A percentile compares a stretch with the other conserved stretches of the same genome.
Evolutionary conservation across 2,888 invertebrate species (phyloP).

Genomic region (Timema cristinae): DNA sequence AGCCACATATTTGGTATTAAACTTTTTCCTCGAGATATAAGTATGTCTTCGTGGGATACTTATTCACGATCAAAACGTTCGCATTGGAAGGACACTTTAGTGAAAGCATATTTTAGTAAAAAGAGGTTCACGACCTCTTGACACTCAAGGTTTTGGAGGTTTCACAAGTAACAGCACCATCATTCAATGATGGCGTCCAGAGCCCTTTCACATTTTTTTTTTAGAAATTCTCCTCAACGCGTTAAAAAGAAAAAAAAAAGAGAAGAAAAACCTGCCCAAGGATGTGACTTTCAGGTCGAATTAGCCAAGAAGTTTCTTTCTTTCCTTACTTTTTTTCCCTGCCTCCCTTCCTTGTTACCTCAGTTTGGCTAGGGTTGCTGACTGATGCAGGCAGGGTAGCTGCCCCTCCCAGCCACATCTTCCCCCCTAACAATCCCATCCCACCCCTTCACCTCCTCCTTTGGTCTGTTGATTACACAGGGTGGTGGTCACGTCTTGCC

Average conservation of each 20-base stretch:
- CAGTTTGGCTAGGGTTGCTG: conserved; percentile 12
- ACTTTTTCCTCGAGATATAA: too few species aligned
- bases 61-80: too few species aligned
- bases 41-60: too few species aligned
- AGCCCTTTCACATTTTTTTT: background rate
- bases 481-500: conserved; percentile 26
- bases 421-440: background rate
- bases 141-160: too few species aligned
- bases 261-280: background rate
- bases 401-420: background rate
- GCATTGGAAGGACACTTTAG: too few species aligned
- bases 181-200: too few species aligned
- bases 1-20: too few species aligned
- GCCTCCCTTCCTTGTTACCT: background rate
- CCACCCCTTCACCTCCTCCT: conserved; percentile 4
- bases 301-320: conserved; percentile 10
- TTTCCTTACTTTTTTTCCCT: background rate
- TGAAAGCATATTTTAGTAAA: too few species aligned
- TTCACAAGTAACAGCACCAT: too few species aligned
- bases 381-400: conserved; percentile 17
- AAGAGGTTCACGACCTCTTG: too few species aligned
- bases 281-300: conserved; percentile 16
- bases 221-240: conserved; percentile 6
- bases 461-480: conserved; percentile 27
- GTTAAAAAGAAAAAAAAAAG: background rate